Evolutionary conservation across 2,888 invertebrate genomes (phyloP).

Genomic region (Folsomia manolachei): DNA sequence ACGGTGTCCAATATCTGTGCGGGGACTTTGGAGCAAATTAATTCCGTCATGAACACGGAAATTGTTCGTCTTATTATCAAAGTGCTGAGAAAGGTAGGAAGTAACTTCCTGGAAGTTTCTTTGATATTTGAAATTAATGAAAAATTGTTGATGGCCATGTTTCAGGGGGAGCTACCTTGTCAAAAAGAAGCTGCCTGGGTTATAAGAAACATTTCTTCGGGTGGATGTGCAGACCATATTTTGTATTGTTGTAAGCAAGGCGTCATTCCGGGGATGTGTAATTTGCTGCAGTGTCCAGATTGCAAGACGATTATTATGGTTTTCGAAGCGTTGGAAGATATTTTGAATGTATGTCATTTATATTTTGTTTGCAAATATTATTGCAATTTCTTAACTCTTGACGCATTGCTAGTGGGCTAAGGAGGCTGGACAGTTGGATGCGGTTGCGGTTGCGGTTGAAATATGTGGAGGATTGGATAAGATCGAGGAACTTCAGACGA

Average conservation of each 20-base stretch:
- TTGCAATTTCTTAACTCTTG: neutral
- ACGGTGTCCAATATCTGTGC: constrained; percentile 91
- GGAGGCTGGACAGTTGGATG: constrained; percentile 71
- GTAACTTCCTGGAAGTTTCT: too few species aligned
- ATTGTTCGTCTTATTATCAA: constrained; percentile 67
- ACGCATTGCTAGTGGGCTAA: constrained; percentile 65
- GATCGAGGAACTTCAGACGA: constrained; percentile 81
- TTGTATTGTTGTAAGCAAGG: constrained; percentile 67
- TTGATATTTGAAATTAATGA: too few species aligned
- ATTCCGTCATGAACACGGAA: constrained; percentile 72
- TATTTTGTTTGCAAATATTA: neutral
- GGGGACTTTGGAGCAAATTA: constrained; percentile 76
- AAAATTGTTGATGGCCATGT: too few species aligned
- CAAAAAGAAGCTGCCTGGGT: constrained; percentile 94
- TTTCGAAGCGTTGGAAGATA: constrained; percentile 72
- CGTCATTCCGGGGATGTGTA: constrained; percentile 73
- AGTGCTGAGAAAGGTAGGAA: constrained; percentile 64
- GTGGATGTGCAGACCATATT: constrained; percentile 73
- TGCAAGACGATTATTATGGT: constrained; percentile 75
- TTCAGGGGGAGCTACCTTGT: constrained; percentile 71
- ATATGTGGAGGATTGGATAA: constrained; percentile 87
- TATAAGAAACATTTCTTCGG: constrained; percentile 85
- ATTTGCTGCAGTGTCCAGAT: constrained; percentile 72
- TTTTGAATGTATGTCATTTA: constrained; percentile 61
- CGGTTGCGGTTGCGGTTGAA: constrained; percentile 77